A percentile compares a stretch with the other conserved stretches of the same genome.
Evolutionary conservation across 2,113 vertebrate species (phyloP).

Genomic region (Columba livia): DNA sequence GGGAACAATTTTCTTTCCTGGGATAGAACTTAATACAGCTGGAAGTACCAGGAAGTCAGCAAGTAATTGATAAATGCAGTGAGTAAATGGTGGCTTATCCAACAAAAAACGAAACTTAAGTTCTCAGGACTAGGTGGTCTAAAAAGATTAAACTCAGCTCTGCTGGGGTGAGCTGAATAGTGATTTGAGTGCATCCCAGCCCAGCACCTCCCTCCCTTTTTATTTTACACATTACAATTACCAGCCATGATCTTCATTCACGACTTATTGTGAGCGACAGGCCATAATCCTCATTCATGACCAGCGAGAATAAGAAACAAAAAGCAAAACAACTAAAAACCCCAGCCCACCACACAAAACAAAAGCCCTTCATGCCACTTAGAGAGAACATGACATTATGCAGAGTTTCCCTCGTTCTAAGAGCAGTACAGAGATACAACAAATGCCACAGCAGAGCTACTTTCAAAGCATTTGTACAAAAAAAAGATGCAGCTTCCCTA

Average conservation of each 20-base stretch:
- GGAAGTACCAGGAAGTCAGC: neutral
- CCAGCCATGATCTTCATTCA: slow-evolving; percentile 69
- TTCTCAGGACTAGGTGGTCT: slow-evolving; percentile 50
- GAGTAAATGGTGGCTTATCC: neutral
- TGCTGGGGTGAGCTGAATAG: slow-evolving; percentile 3
- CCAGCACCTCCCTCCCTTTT: slow-evolving; percentile 31
- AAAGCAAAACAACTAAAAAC: neutral
- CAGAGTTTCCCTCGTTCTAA: slow-evolving; percentile 3
- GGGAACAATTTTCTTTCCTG: neutral
- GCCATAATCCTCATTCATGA: slow-evolving; percentile 65
- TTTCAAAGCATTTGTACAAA: slow-evolving; percentile 59
- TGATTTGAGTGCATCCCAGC: neutral
- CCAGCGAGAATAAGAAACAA: neutral
- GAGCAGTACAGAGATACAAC: neutral
- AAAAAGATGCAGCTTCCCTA: slow-evolving; percentile 50
- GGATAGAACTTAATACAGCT: neutral
- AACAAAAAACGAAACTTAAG: slow-evolving; percentile 14
- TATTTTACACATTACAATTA: slow-evolving; percentile 57
- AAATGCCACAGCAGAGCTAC: slow-evolving; percentile 32
- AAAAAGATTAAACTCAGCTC: slow-evolving; percentile 38
- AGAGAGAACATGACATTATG: slow-evolving; percentile 24
- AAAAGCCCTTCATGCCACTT: slow-evolving; percentile 52
- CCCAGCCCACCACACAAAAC: neutral
- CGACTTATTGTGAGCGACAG: slow-evolving; percentile 53
- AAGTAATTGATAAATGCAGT: slow-evolving; percentile 29